Evolutionary conservation across 2,888 invertebrate species (phyloP).

Genomic region (Ochropacha duplaris): DNA sequence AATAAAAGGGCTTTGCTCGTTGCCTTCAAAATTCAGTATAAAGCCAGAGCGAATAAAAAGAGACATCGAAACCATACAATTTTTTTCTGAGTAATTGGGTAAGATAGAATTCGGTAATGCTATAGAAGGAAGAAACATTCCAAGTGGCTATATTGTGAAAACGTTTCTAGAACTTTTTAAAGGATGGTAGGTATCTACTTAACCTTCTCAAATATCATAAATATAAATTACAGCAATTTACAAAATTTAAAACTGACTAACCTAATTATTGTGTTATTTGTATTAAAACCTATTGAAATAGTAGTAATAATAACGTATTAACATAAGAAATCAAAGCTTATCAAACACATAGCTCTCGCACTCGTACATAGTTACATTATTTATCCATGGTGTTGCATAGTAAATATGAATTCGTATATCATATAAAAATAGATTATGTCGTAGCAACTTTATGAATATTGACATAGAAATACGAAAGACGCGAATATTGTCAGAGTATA

Average conservation of each 20-base stretch:
- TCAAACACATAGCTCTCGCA: background rate
- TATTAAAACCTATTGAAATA: background rate
- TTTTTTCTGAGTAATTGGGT: background rate
- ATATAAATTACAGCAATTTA: no score
- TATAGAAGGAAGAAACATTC: no score
- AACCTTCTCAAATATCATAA: no score
- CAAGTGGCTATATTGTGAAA: no score
- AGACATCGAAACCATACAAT: background rate
- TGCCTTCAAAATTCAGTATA: background rate
- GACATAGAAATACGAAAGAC: background rate
- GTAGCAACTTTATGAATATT: no score
- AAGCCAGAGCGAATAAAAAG: background rate
- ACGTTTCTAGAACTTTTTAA: no score
- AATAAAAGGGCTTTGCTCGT: background rate
- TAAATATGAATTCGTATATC: background rate
- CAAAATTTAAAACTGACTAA: no score
- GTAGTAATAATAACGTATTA: background rate
- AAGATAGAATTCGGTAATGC: background rate
- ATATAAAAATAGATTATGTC: background rate
- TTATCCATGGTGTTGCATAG: background rate
- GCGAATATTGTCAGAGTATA: background rate
- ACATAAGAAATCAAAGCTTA: no score
- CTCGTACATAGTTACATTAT: background rate
- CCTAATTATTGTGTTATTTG: no score
- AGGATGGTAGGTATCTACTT: no score